Conservation (phyloP, 2,113 vertebrate species). For the Apteryx mantelli region DNA sequence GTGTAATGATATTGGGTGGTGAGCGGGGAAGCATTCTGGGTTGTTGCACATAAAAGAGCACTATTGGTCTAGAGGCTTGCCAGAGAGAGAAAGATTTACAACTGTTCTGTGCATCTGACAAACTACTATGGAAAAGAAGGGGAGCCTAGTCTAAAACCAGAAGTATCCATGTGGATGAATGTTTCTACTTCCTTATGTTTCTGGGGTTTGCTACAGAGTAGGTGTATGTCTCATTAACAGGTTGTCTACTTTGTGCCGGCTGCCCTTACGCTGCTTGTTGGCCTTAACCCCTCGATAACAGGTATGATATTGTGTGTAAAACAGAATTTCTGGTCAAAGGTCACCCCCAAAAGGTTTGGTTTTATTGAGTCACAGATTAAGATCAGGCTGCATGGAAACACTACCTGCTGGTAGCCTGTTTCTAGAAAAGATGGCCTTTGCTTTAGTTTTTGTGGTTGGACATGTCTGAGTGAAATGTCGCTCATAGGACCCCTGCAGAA, state of each 20-base stretch:
- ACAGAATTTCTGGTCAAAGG: background rate
- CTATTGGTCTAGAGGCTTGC: no score
- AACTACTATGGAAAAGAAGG: background rate
- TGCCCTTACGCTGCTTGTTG: constrained; percentile 80
- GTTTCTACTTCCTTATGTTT: background rate
- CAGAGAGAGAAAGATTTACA: accelerated
- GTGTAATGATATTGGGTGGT: background rate
- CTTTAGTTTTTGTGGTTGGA: background rate
- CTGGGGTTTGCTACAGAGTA: background rate
- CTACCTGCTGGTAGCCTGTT: background rate
- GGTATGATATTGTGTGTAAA: constrained; percentile 75
- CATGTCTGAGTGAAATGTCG: background rate
- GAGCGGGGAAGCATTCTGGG: background rate
- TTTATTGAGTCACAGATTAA: background rate
- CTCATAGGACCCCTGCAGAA: background rate
- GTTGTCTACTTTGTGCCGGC: constrained; percentile 86
- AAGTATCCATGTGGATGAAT: background rate
- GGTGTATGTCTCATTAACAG: constrained; percentile 70
- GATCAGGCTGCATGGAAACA: background rate
- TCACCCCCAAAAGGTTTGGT: background rate
- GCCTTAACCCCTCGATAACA: constrained; percentile 82
- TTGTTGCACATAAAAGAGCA: background rate
- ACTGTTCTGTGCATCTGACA: background rate
- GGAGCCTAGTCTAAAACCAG: no score
- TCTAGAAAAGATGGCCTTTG: background rate